These are phyloP conservation scores for Callimorpha dominula DNA, from an alignment of 2,888 invertebrate species.

Conservation along the genomic window DNA sequence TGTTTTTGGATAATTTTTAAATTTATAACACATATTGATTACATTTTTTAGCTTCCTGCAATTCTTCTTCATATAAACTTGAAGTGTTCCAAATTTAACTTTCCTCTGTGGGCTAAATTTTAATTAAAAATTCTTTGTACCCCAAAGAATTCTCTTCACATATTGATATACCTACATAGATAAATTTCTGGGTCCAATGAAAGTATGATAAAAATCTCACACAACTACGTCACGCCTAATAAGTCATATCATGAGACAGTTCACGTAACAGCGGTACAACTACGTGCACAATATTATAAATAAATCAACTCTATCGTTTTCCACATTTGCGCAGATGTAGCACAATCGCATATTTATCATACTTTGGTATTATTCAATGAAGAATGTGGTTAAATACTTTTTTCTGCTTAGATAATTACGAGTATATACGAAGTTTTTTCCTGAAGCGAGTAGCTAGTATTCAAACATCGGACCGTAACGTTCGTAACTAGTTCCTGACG, in stretches of 20 bases:
- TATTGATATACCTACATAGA: neutral
- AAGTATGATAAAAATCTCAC: neutral
- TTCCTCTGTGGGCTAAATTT: too few relatives aligned
- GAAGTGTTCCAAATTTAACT: too few relatives aligned
- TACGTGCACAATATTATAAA: constrained; percentile 9
- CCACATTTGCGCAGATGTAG: neutral
- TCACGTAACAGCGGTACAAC: neutral
- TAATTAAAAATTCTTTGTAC: too few relatives aligned
- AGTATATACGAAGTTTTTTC: neutral
- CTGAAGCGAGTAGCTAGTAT: neutral
- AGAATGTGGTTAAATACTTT: neutral
- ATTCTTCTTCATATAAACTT: too few relatives aligned
- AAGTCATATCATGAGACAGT: neutral
- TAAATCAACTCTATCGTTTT: constrained; percentile 8
- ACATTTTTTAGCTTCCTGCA: too few relatives aligned
- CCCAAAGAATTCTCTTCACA: too few relatives aligned
- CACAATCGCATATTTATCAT: neutral
- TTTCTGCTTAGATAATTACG: neutral
- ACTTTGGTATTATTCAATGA: neutral
- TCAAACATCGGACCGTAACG: neutral
- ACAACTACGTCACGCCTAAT: neutral
- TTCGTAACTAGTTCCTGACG: too few relatives aligned
- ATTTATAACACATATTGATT: too few relatives aligned
- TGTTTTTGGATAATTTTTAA: too few relatives aligned
- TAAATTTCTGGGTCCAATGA: neutral